A percentile compares a stretch with the other conserved stretches of the same genome.
Conservation (phyloP, 2,113 vertebrate genomes). For the Gymnarchus niloticus region DNA sequence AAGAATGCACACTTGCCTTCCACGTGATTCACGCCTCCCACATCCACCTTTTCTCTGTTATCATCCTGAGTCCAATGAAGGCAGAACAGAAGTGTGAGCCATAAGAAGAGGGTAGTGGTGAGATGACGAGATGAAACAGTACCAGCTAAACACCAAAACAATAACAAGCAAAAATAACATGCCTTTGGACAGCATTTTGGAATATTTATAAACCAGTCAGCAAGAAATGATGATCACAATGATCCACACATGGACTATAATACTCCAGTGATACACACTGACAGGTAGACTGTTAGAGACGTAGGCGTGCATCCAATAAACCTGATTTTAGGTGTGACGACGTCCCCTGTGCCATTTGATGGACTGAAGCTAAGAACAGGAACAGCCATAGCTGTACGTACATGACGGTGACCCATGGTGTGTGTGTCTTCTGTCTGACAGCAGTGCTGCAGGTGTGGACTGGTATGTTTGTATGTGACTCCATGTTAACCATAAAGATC, state of each 20-base stretch:
- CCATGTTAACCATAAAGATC: not conserved
- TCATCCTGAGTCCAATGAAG: not conserved
- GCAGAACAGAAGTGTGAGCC: not conserved
- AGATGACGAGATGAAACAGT: not conserved
- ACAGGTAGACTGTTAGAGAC: too few relatives aligned
- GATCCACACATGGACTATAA: not conserved
- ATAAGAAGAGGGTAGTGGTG: not conserved
- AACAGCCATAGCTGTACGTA: not conserved
- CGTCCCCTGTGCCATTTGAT: too few relatives aligned
- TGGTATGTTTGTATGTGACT: not conserved
- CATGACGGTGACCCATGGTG: not conserved
- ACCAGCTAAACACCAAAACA: not conserved
- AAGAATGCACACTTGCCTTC: conserved; percentile 9
- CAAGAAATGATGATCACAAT: not conserved
- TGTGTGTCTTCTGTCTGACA: not conserved
- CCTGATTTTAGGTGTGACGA: too few relatives aligned
- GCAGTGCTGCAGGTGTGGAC: not conserved
- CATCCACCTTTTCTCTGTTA: not conserved
- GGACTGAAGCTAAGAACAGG: too few relatives aligned
- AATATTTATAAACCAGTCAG: not conserved
- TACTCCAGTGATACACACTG: not conserved
- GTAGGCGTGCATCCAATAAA: too few relatives aligned
- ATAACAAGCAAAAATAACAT: not conserved
- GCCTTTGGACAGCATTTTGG: not conserved
- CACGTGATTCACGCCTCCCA: not conserved